Percentiles rank a stretch among this genome's conserved stretches.
These are phyloP conservation scores for Megaleporinus macrocephalus DNA, from an alignment of 2,113 vertebrate genomes.

Conservation along the genomic window DNA sequence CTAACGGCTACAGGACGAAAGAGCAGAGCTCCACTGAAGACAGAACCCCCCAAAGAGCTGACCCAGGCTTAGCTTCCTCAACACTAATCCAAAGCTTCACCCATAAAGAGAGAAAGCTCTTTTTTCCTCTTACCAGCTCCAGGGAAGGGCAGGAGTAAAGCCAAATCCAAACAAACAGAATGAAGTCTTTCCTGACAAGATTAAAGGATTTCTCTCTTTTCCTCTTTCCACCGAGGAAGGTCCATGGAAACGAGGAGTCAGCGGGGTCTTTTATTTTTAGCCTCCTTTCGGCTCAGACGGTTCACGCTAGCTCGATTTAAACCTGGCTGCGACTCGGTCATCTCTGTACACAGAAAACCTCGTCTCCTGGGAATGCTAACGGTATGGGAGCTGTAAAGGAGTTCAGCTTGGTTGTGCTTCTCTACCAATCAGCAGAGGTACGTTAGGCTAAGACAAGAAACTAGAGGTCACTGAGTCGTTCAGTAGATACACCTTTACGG, in stretches of 20 bases:
- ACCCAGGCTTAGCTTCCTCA: conserved; percentile 33
- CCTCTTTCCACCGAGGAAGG: conserved; percentile 47
- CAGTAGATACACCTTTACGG: too few relatives aligned
- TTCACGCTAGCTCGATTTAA: conserved; percentile 25
- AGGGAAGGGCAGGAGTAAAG: conserved; percentile 28
- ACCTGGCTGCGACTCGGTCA: neutral
- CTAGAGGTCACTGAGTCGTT: too few relatives aligned
- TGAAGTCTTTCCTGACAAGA: conserved; percentile 60
- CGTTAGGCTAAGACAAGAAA: too few relatives aligned
- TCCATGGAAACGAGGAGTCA: conserved; percentile 35
- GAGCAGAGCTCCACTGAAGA: conserved; percentile 41
- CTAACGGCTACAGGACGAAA: conserved; percentile 36
- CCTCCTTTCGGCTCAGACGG: neutral
- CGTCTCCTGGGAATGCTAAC: too few relatives aligned
- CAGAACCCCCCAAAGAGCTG: conserved; percentile 29
- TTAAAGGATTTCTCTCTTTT: conserved; percentile 64
- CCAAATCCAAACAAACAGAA: conserved; percentile 49
- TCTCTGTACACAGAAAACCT: too few relatives aligned
- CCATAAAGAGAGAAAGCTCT: conserved; percentile 60
- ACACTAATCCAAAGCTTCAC: conserved; percentile 56
- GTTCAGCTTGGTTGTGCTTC: too few relatives aligned
- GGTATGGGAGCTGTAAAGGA: too few relatives aligned
- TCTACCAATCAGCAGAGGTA: too few relatives aligned
- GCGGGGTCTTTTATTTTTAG: conserved; percentile 35
- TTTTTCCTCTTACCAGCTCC: conserved; percentile 41